A percentile compares a stretch with the other conserved stretches of the same genome.
Conservation (phyloP, 2,888 invertebrate species). For the Agonum fuliginosum region DNA sequence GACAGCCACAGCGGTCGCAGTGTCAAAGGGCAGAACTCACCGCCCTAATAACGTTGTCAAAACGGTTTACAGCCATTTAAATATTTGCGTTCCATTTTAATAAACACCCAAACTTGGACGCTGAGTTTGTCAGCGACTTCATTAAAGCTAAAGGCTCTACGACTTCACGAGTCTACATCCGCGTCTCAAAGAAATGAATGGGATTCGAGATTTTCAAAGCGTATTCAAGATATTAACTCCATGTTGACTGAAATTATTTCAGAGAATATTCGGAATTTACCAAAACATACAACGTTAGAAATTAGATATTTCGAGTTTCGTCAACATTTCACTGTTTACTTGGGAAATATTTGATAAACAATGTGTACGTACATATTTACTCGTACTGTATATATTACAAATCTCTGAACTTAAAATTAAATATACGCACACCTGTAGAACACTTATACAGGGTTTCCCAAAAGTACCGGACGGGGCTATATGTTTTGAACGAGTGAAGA, state of each 20-base stretch:
- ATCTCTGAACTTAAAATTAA: no score
- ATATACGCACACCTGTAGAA: no score
- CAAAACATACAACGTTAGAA: no score
- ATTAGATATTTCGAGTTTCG: no score
- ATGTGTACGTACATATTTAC: no score
- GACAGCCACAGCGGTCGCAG: neutral
- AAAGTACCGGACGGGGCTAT: no score
- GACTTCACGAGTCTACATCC: no score
- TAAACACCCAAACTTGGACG: slow-evolving; percentile 28
- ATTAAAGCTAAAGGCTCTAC: slow-evolving; percentile 27
- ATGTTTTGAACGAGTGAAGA: no score
- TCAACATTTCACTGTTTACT: no score
- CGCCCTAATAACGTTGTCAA: slow-evolving; percentile 51
- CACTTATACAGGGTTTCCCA: no score
- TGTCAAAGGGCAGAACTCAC: slow-evolving; percentile 14
- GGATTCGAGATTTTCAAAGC: neutral
- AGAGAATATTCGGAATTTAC: neutral
- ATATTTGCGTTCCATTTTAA: slow-evolving; percentile 50
- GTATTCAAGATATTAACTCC: neutral
- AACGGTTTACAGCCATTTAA: slow-evolving; percentile 47
- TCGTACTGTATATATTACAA: no score
- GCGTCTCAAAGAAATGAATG: slow-evolving; percentile 17
- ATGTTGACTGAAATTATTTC: neutral
- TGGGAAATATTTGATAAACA: no score
- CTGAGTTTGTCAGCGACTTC: neutral